Evolutionary conservation across 1,140 invertebrate genomes (phyloP), one percentile per base, ranked within the genome.

Genomic region (Drosophila lowei): DNA sequence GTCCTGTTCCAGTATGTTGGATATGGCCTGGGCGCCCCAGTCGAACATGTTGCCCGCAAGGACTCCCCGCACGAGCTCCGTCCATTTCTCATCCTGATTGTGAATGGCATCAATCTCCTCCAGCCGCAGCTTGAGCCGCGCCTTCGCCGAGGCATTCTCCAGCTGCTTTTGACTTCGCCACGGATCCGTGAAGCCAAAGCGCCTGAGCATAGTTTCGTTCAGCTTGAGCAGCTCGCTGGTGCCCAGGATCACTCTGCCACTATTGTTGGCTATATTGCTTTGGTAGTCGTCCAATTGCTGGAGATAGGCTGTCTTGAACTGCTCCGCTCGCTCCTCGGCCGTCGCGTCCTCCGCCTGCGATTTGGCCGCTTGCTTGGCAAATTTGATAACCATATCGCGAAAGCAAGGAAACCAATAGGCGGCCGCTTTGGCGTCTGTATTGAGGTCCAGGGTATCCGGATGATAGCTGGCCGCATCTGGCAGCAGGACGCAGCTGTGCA

Each of bases 331-430:
- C 76, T 95, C 94, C 88, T 93, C 93, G 41, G 96, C 96, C 66
- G 95, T 95, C 6, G 93, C 92, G 79, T 95, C 95, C 59, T 95
- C 93, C 0, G 93, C 90, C 91, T 96, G 97, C 90, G 96, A 98
- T 47, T 93, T 93, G 49, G 96, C 93, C n/a, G 96, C 97, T 91
- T 93, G 94, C 77, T 93, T 93, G 52, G 95, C 93, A 92, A 95
- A 95, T 91, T 95, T 96, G 56, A 94, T 93, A 9, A 96, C 93
- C 48, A 96, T 95, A 76, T 97, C 94, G 90, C 97, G 95, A 89
- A 99, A 97, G 90, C 97, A 98, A 55, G 95, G 93, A 48, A 99
- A 92, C 98, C 98, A 99, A 92, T 99, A 99, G 71, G 96, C 94
- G 78, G 97, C 94, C 16, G 97, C 98, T 91, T 97, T 96, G 71